Evolutionary conservation across 2,888 invertebrate species (phyloP).

Genomic region (Neoscelio sp.): DNA sequence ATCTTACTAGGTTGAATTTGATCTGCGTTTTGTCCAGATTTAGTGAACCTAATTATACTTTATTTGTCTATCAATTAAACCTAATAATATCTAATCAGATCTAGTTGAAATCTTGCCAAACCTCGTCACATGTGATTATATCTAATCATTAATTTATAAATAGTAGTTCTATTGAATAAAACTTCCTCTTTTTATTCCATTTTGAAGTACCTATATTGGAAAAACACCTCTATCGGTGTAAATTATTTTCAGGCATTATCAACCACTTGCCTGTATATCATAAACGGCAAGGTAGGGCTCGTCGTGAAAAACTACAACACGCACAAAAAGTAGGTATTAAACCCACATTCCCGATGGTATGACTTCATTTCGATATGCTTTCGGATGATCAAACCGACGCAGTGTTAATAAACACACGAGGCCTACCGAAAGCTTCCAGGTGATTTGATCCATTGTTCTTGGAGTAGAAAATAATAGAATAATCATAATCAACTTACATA

Average conservation of each 20-base stretch:
- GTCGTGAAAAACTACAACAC: conserved; percentile 15
- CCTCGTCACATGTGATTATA: too few relatives aligned
- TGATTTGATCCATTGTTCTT: conserved; percentile 66
- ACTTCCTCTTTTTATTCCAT: too few relatives aligned
- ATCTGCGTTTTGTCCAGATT: too few relatives aligned
- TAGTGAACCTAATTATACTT: too few relatives aligned
- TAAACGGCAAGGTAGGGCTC: conserved; percentile 32
- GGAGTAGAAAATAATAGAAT: conserved; percentile 64
- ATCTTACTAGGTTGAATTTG: too few relatives aligned
- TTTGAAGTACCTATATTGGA: too few relatives aligned
- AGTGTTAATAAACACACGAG: conserved; percentile 65
- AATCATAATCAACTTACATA: conserved; percentile 63
- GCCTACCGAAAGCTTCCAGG: conserved; percentile 63
- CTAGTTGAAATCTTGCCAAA: too few relatives aligned
- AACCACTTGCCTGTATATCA: conserved; percentile 12
- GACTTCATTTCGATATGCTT: conserved; percentile 65
- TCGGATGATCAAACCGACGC: conserved; percentile 64
- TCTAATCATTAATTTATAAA: too few relatives aligned
- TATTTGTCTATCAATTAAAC: too few relatives aligned
- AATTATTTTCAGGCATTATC: conserved; percentile 24
- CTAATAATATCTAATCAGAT: too few relatives aligned
- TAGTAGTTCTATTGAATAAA: too few relatives aligned
- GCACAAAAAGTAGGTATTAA: conserved; percentile 52
- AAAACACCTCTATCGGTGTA: not conserved
- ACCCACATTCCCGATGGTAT: conserved; percentile 49